Conservation (phyloP, 1,140 invertebrate genomes). For the Branchinecta lindahli region DNA sequence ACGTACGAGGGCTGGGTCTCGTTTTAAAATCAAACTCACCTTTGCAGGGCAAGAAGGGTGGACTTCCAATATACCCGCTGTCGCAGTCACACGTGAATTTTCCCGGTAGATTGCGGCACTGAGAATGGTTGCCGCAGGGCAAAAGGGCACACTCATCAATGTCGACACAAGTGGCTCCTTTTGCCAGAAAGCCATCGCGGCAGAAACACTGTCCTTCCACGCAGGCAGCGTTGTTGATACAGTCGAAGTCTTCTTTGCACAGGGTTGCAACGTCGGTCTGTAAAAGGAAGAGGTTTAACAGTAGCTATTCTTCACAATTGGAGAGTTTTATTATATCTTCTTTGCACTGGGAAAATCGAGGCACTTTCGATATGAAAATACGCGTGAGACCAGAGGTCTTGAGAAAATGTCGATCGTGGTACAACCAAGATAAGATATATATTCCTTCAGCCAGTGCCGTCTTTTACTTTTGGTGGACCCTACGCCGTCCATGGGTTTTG, state of each 20-base stretch:
- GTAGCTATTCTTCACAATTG: no score
- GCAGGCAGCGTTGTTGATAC: conserved; percentile 79
- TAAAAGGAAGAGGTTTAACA: conserved; percentile 25
- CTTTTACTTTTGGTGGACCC: no score
- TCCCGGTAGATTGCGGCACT: conserved; percentile 68
- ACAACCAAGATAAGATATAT: no score
- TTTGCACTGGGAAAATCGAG: no score
- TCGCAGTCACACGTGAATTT: conserved; percentile 74
- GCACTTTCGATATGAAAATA: no score
- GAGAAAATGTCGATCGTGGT: no score
- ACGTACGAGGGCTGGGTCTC: no score
- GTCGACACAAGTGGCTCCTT: conserved; percentile 58
- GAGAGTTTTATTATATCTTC: no score
- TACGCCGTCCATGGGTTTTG: no score
- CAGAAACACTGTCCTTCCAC: conserved; percentile 78
- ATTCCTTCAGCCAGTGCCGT: no score
- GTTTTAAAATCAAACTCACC: conserved; percentile 32
- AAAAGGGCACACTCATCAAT: conserved; percentile 60
- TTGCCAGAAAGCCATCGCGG: conserved; percentile 64
- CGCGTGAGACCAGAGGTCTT: no score
- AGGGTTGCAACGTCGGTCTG: conserved; percentile 64
- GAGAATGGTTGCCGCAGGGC: conserved; percentile 59
- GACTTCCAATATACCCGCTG: conserved; percentile 62
- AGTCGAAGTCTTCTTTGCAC: conserved; percentile 77
- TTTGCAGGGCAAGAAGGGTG: conserved; percentile 61